Conservation (phyloP, 2,888 invertebrate genomes). For the Adineta ricciae region DNA sequence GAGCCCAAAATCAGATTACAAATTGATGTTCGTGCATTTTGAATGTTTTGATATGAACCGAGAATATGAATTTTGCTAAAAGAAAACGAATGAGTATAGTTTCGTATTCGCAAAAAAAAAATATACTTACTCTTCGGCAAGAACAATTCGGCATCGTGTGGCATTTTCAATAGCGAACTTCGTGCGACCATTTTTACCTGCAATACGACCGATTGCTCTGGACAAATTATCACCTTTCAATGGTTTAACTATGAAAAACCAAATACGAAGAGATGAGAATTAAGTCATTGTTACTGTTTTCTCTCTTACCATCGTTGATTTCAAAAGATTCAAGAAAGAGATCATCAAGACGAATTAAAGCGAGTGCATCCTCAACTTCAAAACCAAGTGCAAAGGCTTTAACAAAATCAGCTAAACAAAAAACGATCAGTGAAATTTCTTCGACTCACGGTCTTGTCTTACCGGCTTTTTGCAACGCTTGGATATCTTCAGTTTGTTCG, state of each 20-base stretch:
- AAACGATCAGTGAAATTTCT: background rate
- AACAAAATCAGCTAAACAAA: conserved; percentile 80
- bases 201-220: conserved; percentile 87
- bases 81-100: conserved; percentile 28
- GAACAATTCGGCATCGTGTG: conserved; percentile 89
- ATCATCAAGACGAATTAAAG: conserved; percentile 83
- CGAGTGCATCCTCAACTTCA: conserved; percentile 77
- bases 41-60: conserved; percentile 92
- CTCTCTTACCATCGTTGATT: conserved; percentile 63
- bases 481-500: conserved; percentile 68
- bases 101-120: background rate
- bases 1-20: conserved; percentile 81
- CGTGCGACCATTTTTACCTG: conserved; percentile 90
- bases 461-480: conserved; percentile 88
- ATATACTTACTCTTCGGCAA: conserved; percentile 65
- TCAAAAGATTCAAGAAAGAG: conserved; percentile 92
- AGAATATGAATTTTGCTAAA: conserved; percentile 80
- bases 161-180: conserved; percentile 97
- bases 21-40: conserved; percentile 79
- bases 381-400: conserved; percentile 89
- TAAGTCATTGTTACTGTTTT: background rate
- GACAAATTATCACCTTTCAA: conserved; percentile 86
- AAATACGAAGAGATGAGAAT: background rate
- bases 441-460: background rate
- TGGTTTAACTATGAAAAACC: conserved; percentile 62